Evolutionary conservation across 2,888 invertebrate genomes (phyloP).

Genomic region (Drosophila rubida): DNA sequence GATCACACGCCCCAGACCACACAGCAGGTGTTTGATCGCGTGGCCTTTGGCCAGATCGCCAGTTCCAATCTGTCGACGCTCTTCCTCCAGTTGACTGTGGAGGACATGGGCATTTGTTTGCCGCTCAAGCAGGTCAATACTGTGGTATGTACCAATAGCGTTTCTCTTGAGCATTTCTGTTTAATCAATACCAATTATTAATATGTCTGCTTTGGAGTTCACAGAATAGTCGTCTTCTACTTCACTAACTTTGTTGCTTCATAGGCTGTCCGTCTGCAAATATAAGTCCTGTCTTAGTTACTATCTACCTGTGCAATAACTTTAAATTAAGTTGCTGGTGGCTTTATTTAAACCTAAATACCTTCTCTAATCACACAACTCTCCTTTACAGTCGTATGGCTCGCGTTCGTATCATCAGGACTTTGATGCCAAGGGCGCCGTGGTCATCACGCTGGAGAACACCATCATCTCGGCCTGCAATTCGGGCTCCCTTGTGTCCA

Average conservation of each 20-base stretch:
- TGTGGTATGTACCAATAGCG: slow-evolving; percentile 80
- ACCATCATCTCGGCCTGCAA: slow-evolving; percentile 98
- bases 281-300: not conserved
- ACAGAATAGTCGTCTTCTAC: not conserved
- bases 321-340: no score
- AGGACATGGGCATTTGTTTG: slow-evolving; percentile 98
- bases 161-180: not conserved
- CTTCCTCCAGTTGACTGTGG: slow-evolving; percentile 96
- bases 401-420: slow-evolving; percentile 89
- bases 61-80: slow-evolving; percentile 94
- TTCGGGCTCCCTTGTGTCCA: slow-evolving; percentile 97
- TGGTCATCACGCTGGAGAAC: slow-evolving; percentile 97
- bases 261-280: not conserved
- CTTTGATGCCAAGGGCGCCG: slow-evolving; percentile 93
- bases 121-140: slow-evolving; percentile 94
- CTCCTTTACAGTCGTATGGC: slow-evolving; percentile 86
- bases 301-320: no score
- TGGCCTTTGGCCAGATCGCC: slow-evolving; percentile 91
- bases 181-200: not conserved
- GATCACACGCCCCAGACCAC: slow-evolving; percentile 88
- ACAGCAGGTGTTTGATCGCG: slow-evolving; percentile 88
- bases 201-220: not conserved
- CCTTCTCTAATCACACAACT: not conserved
- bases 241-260: not conserved
- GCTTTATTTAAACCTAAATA: no score